These are phyloP conservation scores for Todus mexicanus DNA, from an alignment of 2,797 vertebrate genomes.

Conservation along the genomic window DNA sequence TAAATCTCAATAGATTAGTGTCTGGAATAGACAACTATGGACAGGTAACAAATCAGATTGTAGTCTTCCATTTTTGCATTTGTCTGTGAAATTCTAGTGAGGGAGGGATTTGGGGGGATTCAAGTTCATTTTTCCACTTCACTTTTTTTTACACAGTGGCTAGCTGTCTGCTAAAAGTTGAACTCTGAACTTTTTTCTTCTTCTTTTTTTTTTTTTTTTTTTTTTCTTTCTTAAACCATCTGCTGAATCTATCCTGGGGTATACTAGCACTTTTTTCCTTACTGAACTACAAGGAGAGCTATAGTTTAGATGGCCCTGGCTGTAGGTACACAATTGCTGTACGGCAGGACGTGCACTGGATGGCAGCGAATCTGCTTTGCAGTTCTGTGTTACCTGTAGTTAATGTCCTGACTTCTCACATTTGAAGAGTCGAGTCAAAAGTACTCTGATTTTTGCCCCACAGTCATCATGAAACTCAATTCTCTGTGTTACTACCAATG, in stretches of 20 bases:
- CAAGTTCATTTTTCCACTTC: not conserved
- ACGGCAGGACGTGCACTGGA: not conserved
- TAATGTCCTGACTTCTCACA: not conserved
- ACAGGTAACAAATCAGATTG: slow-evolving; percentile 81
- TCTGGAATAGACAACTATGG: slow-evolving; percentile 99
- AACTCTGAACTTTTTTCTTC: not conserved
- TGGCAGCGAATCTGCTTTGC: not conserved
- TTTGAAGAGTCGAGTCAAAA: not conserved
- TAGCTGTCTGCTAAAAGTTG: not conserved
- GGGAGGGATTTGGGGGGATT: not conserved
- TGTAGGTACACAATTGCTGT: not conserved
- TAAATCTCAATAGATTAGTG: slow-evolving; percentile 98
- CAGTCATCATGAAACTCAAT: not conserved
- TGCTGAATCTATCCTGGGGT: not conserved
- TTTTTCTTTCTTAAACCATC: not conserved
- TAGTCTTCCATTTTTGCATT: not conserved
- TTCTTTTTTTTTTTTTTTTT: not conserved
- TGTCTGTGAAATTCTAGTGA: not conserved
- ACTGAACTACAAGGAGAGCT: not conserved
- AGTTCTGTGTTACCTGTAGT: not conserved
- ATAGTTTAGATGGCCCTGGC: not conserved
- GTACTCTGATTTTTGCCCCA: not conserved
- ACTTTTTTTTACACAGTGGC: not conserved
- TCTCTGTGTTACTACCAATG: not conserved
- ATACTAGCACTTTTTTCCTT: not conserved